phyloP scores from a whole-genome alignment of 2,113 vertebrate genomes.

The Dicaeum eximium region DNA sequence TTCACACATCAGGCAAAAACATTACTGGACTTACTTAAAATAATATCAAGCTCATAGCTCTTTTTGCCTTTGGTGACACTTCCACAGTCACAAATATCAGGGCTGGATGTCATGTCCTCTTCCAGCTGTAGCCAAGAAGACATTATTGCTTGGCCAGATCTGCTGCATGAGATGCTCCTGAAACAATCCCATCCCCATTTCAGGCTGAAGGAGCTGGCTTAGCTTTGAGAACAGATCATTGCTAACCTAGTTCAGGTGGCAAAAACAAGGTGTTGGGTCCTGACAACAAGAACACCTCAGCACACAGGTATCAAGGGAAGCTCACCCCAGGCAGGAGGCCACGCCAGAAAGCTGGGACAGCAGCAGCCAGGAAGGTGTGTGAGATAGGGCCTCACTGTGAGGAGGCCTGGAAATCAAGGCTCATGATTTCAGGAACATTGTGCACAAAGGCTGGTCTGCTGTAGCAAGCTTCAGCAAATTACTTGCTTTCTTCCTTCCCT shows the following conservation, averaged over 20 bases:
- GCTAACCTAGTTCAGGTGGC: background rate
- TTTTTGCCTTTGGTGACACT: background rate
- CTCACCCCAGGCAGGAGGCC: background rate
- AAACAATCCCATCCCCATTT: background rate
- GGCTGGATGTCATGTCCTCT: background rate
- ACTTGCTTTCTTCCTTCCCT: background rate
- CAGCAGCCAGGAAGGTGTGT: background rate
- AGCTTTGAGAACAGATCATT: background rate
- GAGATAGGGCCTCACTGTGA: background rate
- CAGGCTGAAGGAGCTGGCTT: background rate
- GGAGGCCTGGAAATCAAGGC: background rate
- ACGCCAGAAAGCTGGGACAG: background rate
- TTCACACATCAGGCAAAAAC: background rate
- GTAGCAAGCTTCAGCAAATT: background rate
- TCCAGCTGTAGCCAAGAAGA: background rate
- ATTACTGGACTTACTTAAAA: background rate
- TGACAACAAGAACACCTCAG: background rate
- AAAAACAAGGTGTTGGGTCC: background rate
- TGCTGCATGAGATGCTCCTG: background rate
- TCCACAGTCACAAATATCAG: background rate
- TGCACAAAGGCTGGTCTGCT: background rate
- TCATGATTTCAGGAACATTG: background rate
- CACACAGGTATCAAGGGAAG: background rate
- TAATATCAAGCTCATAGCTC: background rate
- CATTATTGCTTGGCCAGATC: background rate